phyloP scores from a whole-genome alignment of 2,888 invertebrate genomes.

The Escarpia spicata region DNA sequence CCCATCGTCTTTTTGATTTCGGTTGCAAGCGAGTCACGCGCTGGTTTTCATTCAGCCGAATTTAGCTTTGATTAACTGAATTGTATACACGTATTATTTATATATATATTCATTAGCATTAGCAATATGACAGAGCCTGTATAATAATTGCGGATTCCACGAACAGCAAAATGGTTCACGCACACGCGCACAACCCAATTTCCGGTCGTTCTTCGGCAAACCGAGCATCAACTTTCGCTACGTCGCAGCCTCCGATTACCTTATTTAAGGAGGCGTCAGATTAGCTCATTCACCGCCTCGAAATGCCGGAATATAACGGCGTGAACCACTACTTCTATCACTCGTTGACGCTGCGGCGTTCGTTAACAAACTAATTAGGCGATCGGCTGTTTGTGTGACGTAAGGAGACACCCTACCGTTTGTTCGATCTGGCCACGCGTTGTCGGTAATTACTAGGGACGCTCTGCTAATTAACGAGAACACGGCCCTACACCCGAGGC shows the following conservation, averaged over 20 bases:
- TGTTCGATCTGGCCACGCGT: constrained; percentile 2
- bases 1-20: too few species aligned
- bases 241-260: neutral
- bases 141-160: neutral
- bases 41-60: too few species aligned
- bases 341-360: neutral
- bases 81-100: too few species aligned
- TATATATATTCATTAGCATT: too few species aligned
- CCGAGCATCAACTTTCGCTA: neutral
- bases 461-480: neutral
- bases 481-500: neutral
- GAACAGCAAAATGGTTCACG: neutral
- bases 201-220: neutral
- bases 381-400: constrained; percentile 16
- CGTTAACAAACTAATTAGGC: constrained; percentile 16
- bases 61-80: too few species aligned
- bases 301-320: neutral
- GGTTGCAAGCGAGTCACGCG: too few species aligned
- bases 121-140: too few species aligned
- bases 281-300: neutral
- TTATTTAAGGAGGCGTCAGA: constrained; percentile 13
- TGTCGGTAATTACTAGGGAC: neutral
- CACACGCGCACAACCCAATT: neutral
- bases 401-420: neutral
- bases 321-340: neutral